Conservation (phyloP, 2,113 vertebrate species). For the Microcebus murinus region DNA sequence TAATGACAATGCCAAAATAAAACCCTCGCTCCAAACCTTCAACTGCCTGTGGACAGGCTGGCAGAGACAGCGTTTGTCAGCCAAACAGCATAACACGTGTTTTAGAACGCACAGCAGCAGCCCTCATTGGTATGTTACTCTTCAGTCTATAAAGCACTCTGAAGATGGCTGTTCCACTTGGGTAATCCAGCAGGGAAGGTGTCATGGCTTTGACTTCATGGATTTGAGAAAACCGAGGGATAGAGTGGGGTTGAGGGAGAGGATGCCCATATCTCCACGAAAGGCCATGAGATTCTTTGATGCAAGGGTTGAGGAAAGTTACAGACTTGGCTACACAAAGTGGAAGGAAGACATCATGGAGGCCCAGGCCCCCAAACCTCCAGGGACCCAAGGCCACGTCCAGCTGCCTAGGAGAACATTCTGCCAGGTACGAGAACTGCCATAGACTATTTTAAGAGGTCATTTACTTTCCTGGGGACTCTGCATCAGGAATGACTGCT, state of each 20-base stretch:
- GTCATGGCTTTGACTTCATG: not conserved
- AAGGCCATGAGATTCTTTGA: not conserved
- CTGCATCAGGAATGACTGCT: not conserved
- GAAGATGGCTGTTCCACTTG: not conserved
- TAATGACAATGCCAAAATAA: not conserved
- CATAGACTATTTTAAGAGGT: not conserved
- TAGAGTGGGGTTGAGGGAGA: accelerated
- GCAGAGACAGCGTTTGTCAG: not conserved
- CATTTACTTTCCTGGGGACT: not conserved
- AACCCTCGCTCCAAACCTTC: not conserved
- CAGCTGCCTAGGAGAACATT: not conserved
- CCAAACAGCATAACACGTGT: too few relatives aligned
- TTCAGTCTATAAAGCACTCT: not conserved
- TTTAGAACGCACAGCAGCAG: not conserved
- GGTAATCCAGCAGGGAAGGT: accelerated
- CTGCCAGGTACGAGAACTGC: too few relatives aligned
- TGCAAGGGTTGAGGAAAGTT: not conserved
- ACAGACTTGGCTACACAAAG: not conserved
- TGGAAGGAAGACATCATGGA: not conserved
- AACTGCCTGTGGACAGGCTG: not conserved
- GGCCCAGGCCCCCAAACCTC: not conserved
- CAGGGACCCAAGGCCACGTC: not conserved
- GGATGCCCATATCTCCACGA: accelerated
- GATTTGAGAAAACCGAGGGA: not conserved
- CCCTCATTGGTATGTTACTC: too few relatives aligned